Percentiles rank a stretch among this genome's conserved stretches.
Evolutionary conservation across 1,140 invertebrate species (phyloP).

Genomic region (Gryllus bimaculatus): DNA sequence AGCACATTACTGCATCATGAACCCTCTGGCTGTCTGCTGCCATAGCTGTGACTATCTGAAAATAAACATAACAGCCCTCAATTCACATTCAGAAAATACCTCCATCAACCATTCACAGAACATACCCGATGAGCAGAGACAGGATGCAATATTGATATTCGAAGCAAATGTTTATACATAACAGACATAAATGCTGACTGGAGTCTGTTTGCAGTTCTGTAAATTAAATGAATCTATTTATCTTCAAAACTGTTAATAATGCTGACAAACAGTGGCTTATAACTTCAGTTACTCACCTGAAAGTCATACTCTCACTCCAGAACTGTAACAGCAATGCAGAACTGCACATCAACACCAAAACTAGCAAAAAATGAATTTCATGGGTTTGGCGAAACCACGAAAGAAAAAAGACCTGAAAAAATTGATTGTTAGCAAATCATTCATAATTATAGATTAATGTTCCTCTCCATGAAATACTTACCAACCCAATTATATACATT

Average conservation of each 20-base stretch:
- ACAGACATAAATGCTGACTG: constrained; percentile 28
- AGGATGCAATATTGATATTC: constrained; percentile 26
- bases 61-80: neutral
- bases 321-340: constrained; percentile 26
- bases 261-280: neutral
- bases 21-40: constrained; percentile 27
- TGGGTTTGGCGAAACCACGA: neutral
- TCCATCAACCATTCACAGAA: neutral
- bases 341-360: neutral
- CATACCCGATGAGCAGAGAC: constrained; percentile 27
- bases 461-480: neutral
- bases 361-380: neutral
- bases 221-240: constrained; percentile 12
- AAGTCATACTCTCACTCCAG: constrained; percentile 19
- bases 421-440: neutral
- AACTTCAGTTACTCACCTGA: neutral
- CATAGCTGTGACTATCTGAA: constrained; percentile 27
- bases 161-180: constrained; percentile 26
- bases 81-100: neutral
- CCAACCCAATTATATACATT: neutral
- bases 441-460: neutral
- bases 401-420: neutral
- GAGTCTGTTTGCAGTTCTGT: constrained; percentile 27
- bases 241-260: constrained; percentile 7
- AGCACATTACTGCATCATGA: constrained; percentile 26